phyloP scores from a whole-genome alignment of 2,797 vertebrate species.

The Sandelia bainsii region DNA sequence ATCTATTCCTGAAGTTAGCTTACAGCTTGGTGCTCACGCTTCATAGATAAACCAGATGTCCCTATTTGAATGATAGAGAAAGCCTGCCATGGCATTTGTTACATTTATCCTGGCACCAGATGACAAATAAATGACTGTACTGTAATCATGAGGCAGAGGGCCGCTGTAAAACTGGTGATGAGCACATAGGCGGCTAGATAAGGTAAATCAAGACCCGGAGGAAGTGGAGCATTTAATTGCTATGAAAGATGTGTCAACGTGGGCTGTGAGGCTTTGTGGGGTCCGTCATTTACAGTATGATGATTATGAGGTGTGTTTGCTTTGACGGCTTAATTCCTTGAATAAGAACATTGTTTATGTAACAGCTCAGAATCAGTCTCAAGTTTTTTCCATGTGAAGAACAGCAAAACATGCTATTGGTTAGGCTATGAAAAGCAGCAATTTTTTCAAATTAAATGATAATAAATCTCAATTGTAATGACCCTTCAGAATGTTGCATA shows the following conservation, averaged over 20 bases:
- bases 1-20: conserved; percentile 67
- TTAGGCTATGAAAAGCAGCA: neutral
- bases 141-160: conserved; percentile 58
- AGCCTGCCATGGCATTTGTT: conserved; percentile 72
- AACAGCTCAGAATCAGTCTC: conserved; percentile 48
- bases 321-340: conserved; percentile 74
- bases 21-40: conserved; percentile 63
- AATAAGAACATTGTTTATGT: conserved; percentile 69
- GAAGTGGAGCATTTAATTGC: conserved; percentile 82
- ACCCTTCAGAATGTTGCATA: neutral
- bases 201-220: conserved; percentile 78
- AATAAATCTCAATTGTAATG: neutral
- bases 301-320: conserved; percentile 73
- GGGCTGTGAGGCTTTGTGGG: conserved; percentile 68
- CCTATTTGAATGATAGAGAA: conserved; percentile 71
- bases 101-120: conserved; percentile 75
- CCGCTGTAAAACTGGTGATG: conserved; percentile 68
- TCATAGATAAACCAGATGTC: conserved; percentile 76
- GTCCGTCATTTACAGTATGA: conserved; percentile 72
- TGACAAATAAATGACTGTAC: conserved; percentile 79
- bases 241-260: conserved; percentile 74
- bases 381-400: conserved; percentile 7
- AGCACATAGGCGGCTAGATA: conserved; percentile 69
- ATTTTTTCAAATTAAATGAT: neutral
- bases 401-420: neutral